Base-by-base conservation (phyloP, 2,888 invertebrate species). In the Fragum whitleyi region DNA sequence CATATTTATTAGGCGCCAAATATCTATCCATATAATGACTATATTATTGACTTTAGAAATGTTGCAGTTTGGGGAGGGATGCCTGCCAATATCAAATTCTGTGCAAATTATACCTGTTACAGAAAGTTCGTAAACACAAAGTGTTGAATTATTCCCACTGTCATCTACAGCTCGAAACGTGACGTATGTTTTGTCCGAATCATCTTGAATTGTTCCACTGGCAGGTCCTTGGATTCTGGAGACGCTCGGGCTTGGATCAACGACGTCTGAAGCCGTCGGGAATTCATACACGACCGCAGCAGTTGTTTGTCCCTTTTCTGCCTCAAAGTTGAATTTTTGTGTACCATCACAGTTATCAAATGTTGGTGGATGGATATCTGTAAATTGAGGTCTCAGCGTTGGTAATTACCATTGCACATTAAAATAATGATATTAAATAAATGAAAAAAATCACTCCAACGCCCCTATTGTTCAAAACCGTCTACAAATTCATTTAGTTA, bases 31-130 rank as follows among this genome's bases (percentile, higher is more conserved):
- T n/a, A n/a, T n/a, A n/a, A n/a, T n/a, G n/a, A n/a, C n/a, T n/a
- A n/a, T n/a, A n/a, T n/a, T n/a, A n/a, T n/a, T n/a, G n/a, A n/a
- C n/a, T n/a, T n/a, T n/a, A n/a, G n/a, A n/a, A n/a, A n/a, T n/a
- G n/a, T n/a, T n/a, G n/a, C n/a, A n/a, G n/a, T n/a, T n/a, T n/a
- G n/a, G n/a, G n/a, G n/a, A n/a, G n/a, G n/a, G n/a, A n/a, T n/a
- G n/a, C n/a, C n/a, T n/a, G n/a, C n/a, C n/a, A n/a, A n/a, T n/a
- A n/a, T n/a, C n/a, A n/a, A n/a, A n/a, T n/a, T n/a, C n/a, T n/a
- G n/a, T n/a, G n/a, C n/a, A n/a, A n/a, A n/a, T n/a, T n/a, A n/a
- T 57, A 71, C 71, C 71, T 21, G 53, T 39, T 14, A 71, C 71
- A 57, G n/a, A n/a, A 21, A 71, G 36, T 2, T 32, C 32, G 36